A percentile compares a stretch with the other conserved stretches of the same genome.
These are phyloP conservation scores for Synanceia verrucosa DNA, from an alignment of 2,797 vertebrate genomes.

Conservation along the genomic window DNA sequence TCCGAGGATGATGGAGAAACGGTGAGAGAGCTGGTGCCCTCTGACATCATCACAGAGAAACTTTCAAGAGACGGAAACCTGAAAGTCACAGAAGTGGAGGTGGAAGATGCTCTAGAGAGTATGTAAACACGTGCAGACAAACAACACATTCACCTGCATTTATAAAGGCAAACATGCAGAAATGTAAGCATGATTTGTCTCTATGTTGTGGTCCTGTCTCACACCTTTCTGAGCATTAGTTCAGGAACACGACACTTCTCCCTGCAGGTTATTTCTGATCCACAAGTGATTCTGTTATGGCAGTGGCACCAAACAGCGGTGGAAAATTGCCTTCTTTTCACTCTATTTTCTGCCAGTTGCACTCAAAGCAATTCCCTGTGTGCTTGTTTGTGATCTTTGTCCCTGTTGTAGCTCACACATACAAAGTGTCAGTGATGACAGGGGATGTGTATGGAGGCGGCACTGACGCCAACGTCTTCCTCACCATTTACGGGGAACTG, in stretches of 20 bases:
- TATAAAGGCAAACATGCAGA: background rate
- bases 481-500: slow-evolving; percentile 93
- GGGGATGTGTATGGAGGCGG: slow-evolving; percentile 91
- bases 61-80: slow-evolving; percentile 91
- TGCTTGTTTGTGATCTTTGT: slow-evolving; percentile 32
- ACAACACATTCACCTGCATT: background rate
- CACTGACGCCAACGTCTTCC: slow-evolving; percentile 94
- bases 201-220: background rate
- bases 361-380: background rate
- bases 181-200: background rate
- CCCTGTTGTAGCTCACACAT: slow-evolving; percentile 86
- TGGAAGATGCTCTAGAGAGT: slow-evolving; percentile 97
- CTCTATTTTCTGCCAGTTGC: slow-evolving; percentile 9
- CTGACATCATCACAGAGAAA: slow-evolving; percentile 94
- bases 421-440: slow-evolving; percentile 92
- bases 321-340: slow-evolving; percentile 30
- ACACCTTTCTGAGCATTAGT: background rate
- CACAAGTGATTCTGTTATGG: slow-evolving; percentile 12
- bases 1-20: slow-evolving; percentile 96
- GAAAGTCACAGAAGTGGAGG: slow-evolving; percentile 90
- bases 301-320: slow-evolving; percentile 8
- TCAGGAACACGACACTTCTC: background rate
- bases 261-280: slow-evolving; percentile 7
- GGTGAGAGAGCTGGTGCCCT: slow-evolving; percentile 93
- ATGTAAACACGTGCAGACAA: slow-evolving; percentile 54